Evolutionary conservation across 1,140 invertebrate genomes (phyloP).

Genomic region (Cyclina sinensis): DNA sequence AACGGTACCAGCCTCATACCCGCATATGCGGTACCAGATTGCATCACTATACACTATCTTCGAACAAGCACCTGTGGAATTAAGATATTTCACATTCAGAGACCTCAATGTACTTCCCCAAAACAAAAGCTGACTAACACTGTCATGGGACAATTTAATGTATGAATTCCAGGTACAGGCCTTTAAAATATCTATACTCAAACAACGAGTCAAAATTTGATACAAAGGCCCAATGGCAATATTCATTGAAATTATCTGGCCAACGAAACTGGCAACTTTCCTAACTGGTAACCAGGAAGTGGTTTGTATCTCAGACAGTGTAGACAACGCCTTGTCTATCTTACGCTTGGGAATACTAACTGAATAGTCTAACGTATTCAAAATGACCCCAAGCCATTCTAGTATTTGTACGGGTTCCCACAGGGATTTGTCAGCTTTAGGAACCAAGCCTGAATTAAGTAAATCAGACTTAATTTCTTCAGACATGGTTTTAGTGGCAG

Average conservation of each 20-base stretch:
- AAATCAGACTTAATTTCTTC: constrained; percentile 14
- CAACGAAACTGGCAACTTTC: constrained; percentile 7
- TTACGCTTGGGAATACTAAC: constrained; percentile 18
- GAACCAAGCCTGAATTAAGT: constrained; percentile 29
- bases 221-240: constrained; percentile 38
- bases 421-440: constrained; percentile 26
- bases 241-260: constrained; percentile 45
- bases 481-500: neutral
- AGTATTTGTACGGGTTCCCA: constrained; percentile 31
- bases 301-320: neutral
- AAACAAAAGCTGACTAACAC: neutral
- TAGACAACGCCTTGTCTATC: constrained; percentile 1
- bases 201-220: constrained; percentile 35
- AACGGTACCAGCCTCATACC: constrained; percentile 41
- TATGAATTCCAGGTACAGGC: constrained; percentile 25
- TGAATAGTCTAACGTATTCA: neutral
- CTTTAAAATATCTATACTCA: constrained; percentile 39
- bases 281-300: neutral
- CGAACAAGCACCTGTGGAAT: neutral
- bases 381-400: constrained; percentile 6
- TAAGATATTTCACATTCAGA: neutral
- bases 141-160: constrained; percentile 2
- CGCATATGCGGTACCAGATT: constrained; percentile 25
- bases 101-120: neutral
- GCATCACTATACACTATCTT: constrained; percentile 36